Percentiles rank a stretch among this genome's conserved stretches.
These are phyloP conservation scores for Aptenodytes forsteri DNA, from an alignment of 2,113 vertebrate genomes.

Conservation along the genomic window DNA sequence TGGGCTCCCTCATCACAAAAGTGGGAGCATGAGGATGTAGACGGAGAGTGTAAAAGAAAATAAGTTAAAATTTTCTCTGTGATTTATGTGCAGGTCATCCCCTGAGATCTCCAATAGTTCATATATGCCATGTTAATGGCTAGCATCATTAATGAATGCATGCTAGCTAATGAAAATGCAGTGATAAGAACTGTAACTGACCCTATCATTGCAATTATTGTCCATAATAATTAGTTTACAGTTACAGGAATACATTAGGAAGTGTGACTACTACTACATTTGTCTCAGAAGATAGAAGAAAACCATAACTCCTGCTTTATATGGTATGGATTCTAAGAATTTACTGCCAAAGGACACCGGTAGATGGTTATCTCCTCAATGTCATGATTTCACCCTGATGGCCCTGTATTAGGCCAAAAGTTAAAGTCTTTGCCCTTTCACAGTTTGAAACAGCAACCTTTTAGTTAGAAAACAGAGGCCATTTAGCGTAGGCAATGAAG, in stretches of 20 bases:
- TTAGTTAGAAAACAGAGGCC: background rate
- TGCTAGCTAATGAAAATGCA: background rate
- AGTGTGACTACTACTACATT: background rate
- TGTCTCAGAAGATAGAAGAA: background rate
- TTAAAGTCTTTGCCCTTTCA: background rate
- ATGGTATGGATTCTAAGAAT: background rate
- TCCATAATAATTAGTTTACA: constrained; percentile 12
- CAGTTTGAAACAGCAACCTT: background rate
- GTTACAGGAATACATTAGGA: background rate
- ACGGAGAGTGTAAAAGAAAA: background rate
- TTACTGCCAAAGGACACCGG: background rate
- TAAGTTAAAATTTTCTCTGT: background rate
- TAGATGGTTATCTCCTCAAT: background rate
- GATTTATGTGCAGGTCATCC: background rate
- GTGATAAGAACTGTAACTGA: background rate
- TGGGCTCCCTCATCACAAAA: background rate
- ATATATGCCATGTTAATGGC: background rate
- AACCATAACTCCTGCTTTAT: background rate
- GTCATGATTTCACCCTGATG: background rate
- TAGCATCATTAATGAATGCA: background rate
- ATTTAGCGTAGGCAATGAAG: background rate
- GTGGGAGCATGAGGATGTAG: background rate
- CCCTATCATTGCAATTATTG: background rate
- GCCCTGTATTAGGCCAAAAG: background rate
- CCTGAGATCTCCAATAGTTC: background rate